Conservation (phyloP, 1,140 invertebrate genomes). For the Macrocentrus cingulum region DNA sequence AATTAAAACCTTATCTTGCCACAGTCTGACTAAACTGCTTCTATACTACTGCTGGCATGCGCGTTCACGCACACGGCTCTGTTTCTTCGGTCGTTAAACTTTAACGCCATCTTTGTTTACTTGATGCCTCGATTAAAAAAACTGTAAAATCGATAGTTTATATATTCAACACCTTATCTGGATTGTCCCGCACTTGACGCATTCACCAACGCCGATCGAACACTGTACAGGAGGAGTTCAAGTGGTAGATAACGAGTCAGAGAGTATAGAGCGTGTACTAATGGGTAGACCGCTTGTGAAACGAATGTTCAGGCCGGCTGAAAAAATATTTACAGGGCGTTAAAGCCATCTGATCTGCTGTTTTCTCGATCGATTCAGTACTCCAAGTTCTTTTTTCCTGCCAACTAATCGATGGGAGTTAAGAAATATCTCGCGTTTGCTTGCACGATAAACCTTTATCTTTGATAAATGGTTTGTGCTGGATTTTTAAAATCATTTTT, state of each 20-base stretch:
- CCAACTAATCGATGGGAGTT: not conserved
- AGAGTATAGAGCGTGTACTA: not conserved
- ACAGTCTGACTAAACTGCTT: not conserved
- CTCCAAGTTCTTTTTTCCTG: not conserved
- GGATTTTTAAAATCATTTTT: no score
- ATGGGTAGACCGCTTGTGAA: slow-evolving; percentile 10
- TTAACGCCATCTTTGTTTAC: no score
- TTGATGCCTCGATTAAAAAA: not conserved
- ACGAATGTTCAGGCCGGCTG: slow-evolving; percentile 10
- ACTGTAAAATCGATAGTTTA: slow-evolving; percentile 31
- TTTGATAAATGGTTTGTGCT: no score
- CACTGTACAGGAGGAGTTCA: slow-evolving; percentile 18
- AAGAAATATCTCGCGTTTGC: no score
- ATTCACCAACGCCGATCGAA: slow-evolving; percentile 25
- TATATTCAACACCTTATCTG: slow-evolving; percentile 34
- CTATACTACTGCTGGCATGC: no score
- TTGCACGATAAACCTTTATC: no score
- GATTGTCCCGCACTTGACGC: slow-evolving; percentile 36
- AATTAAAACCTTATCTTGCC: no score
- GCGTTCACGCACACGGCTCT: no score
- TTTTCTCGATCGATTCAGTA: not conserved
- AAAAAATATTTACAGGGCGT: slow-evolving; percentile 22
- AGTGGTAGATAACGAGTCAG: slow-evolving; percentile 26
- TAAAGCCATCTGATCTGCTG: slow-evolving; percentile 6
- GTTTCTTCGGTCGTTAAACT: not conserved